Base-by-base conservation (phyloP, 2,113 vertebrate species). In the Tragulus kanchil region DNA sequence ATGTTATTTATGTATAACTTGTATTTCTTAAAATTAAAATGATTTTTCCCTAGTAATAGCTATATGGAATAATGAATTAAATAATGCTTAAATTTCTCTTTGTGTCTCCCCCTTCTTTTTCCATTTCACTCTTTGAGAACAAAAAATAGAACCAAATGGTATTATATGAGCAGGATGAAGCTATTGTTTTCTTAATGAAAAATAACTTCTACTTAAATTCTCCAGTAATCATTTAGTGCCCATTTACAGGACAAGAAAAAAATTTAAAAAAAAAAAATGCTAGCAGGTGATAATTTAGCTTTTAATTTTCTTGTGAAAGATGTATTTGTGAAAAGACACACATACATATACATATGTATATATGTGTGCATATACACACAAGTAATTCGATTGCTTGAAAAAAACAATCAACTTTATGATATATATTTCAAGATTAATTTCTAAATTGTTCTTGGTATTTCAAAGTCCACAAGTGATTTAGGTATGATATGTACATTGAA, bases 361-460 rank as follows among this genome's bases (percentile, higher is more conserved):
- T 89, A 36, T 88, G 26, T 50, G 25, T 59, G 14, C 87, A 67
- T 94, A 86, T 81, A 95, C 54, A 85, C 10, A 84, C 8, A 15
- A n/a, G n/a, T 42, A 84, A 90, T 73, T 54, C 7, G 65, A 42
- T 71, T 75, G 90, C 19, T 58, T 93, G 62, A 31, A 50, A 59
- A 42, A 95, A 96, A 93, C 91, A 48, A 94, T 75, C n/a, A 73
- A 65, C 56, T 62, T 61, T 58, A 86, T 90, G 67, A 56, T 79
- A 79, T n/a, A 52, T 59, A 64, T 96, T 97, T 92, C 88, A 31
- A 87, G 79, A 95, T 11, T 67, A 45, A 93, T 89, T 91, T 96
- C 85, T 26, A 82, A 81, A 78, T 97, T 91, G 5, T 52, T 14
- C 82, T 12, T 93, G 73, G 61, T 94, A 73, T 97, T 98, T 97